Percentiles rank a stretch among this genome's conserved stretches.
Conservation (phyloP, 2,113 vertebrate genomes). For the Ovibos moschatus region DNA sequence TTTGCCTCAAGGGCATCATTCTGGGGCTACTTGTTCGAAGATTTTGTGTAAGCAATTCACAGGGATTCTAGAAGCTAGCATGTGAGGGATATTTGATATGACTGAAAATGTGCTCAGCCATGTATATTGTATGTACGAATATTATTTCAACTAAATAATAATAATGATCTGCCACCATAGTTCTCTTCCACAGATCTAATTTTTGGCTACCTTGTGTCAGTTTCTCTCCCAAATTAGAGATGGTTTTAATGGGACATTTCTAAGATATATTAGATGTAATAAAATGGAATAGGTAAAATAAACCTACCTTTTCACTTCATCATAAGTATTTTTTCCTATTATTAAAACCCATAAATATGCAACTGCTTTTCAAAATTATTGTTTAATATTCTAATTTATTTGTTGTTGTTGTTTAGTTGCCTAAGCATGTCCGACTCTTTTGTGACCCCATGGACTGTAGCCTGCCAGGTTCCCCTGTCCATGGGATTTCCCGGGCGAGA, state of each 20-base stretch:
- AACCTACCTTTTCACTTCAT: not conserved
- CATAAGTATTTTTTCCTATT: not conserved
- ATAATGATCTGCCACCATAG: not conserved
- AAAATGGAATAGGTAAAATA: constrained; percentile 20
- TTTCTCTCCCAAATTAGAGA: constrained; percentile 46
- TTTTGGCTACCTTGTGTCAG: constrained; percentile 15
- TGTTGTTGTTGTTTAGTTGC: not conserved
- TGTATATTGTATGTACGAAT: constrained; percentile 40
- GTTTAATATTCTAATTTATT: not conserved
- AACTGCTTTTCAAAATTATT: constrained; percentile 33
- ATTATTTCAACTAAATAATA: constrained; percentile 63
- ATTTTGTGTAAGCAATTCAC: constrained; percentile 49
- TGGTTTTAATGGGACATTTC: constrained; percentile 25
- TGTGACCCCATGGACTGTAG: not conserved
- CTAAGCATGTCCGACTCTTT: not conserved
- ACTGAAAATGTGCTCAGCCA: constrained; percentile 46
- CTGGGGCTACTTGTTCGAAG: constrained; percentile 33
- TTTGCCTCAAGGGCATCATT: constrained; percentile 64
- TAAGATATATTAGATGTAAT: constrained; percentile 23
- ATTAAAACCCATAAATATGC: constrained; percentile 29
- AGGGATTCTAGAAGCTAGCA: not conserved
- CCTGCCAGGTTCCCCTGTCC: not conserved
- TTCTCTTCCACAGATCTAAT: not conserved
- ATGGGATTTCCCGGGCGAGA: not conserved
- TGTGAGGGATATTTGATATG: constrained; percentile 58